Conservation (phyloP, 2,113 vertebrate genomes). For the Eublepharis macularius region DNA sequence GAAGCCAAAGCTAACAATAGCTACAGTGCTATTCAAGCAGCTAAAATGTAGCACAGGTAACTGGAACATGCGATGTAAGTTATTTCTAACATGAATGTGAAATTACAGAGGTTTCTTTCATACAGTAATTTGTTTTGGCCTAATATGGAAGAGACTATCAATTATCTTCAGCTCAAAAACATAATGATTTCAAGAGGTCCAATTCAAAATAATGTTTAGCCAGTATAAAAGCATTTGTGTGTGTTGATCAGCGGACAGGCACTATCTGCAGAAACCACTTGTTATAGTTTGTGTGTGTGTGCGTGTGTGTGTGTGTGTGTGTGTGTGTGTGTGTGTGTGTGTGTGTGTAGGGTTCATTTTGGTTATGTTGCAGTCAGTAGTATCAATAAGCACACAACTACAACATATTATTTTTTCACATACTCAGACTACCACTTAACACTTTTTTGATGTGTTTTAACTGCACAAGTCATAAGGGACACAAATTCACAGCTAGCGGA, state of each 20-base stretch:
- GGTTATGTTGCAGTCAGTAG: not conserved
- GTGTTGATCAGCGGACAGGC: too few species aligned
- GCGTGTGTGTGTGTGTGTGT: too few species aligned
- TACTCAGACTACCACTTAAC: not conserved
- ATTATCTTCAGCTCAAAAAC: not conserved
- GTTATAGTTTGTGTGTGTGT: too few species aligned
- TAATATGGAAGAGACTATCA: slow-evolving; percentile 12
- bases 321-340: too few species aligned
- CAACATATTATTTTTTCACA: not conserved
- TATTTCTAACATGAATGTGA: slow-evolving; percentile 39
- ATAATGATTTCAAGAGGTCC: slow-evolving; percentile 8
- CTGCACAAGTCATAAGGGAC: not conserved
- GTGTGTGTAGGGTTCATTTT: not conserved
- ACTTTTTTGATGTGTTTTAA: not conserved
- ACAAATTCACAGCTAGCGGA: slow-evolving; percentile 1
- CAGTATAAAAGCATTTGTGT: not conserved
- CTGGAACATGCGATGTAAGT: slow-evolving; percentile 47
- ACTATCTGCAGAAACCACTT: not conserved
- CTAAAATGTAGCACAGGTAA: slow-evolving; percentile 45
- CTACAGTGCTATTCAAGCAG: slow-evolving; percentile 35
- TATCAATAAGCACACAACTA: not conserved
- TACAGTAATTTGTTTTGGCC: slow-evolving; percentile 34
- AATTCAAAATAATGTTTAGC: slow-evolving; percentile 7
- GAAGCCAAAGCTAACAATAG: slow-evolving; percentile 50
- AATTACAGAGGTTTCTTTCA: slow-evolving; percentile 46